These are phyloP conservation scores for Lipotes vexillifer DNA, from an alignment of 2,113 vertebrate genomes.

Conservation along the genomic window DNA sequence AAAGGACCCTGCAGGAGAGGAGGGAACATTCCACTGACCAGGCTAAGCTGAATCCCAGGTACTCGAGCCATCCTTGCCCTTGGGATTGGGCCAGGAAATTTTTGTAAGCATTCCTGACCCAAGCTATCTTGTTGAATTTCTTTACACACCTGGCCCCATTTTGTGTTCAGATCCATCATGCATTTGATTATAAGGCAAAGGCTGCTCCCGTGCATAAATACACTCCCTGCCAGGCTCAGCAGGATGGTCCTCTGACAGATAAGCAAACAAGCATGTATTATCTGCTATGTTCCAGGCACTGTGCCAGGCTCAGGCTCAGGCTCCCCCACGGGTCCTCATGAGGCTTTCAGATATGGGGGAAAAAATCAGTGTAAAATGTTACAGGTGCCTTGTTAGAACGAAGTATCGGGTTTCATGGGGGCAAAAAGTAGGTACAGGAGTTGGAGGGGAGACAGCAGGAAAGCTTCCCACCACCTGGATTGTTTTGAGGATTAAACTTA, in stretches of 20 bases:
- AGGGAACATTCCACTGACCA: too few species aligned
- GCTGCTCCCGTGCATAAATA: neutral
- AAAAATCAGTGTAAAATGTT: neutral
- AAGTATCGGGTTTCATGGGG: neutral
- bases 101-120: neutral
- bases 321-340: neutral
- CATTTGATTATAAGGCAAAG: neutral
- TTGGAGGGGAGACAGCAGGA: neutral
- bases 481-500: neutral
- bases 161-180: neutral
- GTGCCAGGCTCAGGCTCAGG: neutral
- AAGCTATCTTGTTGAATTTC: neutral
- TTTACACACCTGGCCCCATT: neutral
- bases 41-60: neutral
- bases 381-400: neutral
- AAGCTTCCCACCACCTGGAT: neutral
- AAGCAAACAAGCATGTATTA: neutral
- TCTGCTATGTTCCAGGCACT: neutral
- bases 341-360: neutral
- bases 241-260: neutral
- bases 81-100: neutral
- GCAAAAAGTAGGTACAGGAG: neutral
- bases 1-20: neutral
- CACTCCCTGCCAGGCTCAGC: neutral
- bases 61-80: neutral